phyloP scores from a whole-genome alignment of 2,113 vertebrate species.

The Tonatia bakeri region DNA sequence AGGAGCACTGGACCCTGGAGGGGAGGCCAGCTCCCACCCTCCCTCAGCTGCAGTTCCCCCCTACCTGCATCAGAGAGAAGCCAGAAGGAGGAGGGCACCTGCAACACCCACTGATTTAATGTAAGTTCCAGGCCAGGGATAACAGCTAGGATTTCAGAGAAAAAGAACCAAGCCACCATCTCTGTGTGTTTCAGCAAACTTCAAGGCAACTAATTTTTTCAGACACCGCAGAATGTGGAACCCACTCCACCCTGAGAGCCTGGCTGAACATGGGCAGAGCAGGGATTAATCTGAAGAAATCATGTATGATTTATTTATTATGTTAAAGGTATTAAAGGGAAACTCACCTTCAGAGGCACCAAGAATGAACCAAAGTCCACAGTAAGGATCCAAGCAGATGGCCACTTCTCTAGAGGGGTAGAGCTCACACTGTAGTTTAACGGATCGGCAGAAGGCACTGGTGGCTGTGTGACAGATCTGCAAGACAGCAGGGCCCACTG shows the following conservation, averaged over 20 bases:
- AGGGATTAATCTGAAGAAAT: too few relatives aligned
- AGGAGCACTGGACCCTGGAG: background rate
- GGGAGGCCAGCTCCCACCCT: accelerated
- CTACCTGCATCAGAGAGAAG: background rate
- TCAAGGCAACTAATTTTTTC: background rate
- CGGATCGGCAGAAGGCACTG: slow-evolving; percentile 99
- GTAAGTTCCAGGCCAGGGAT: background rate
- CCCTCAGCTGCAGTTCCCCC: background rate
- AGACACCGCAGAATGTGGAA: background rate
- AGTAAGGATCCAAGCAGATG: slow-evolving; percentile 98
- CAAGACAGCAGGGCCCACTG: slow-evolving; percentile 54
- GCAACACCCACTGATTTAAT: accelerated
- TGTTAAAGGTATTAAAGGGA: background rate
- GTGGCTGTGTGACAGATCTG: slow-evolving; percentile 98
- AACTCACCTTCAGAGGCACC: slow-evolving; percentile 98
- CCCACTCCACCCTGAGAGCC: background rate
- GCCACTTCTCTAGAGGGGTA: slow-evolving; percentile 98
- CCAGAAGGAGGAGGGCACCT: background rate
- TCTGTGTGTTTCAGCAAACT: background rate
- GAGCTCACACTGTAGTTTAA: slow-evolving; percentile 99
- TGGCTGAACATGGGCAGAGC: too few relatives aligned
- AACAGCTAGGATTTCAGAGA: too few relatives aligned
- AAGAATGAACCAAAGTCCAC: slow-evolving; percentile 98
- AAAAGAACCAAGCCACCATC: background rate
- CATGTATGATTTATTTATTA: background rate